Evolutionary conservation across 2,888 invertebrate species (phyloP).

Genomic region (Xestia sexstrigata): DNA sequence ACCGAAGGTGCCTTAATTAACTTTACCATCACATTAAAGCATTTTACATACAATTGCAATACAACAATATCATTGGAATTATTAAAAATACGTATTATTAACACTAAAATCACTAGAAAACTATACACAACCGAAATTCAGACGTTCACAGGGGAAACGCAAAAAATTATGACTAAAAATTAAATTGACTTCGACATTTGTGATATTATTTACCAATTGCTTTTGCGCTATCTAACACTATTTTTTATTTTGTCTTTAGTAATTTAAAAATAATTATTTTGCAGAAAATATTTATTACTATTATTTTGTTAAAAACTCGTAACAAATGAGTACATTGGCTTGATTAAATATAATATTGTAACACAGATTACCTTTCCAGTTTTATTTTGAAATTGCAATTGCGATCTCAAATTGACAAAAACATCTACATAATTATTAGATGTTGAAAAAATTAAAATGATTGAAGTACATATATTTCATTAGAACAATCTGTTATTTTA

Average conservation of each 20-base stretch:
- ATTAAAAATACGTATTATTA: conserved; percentile 66
- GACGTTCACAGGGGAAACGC: conserved; percentile 68
- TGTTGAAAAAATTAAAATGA: conserved; percentile 27
- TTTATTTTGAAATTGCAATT: conserved; percentile 8
- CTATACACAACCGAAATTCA: conserved; percentile 80
- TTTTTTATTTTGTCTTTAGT: conserved; percentile 33
- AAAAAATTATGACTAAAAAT: conserved; percentile 69
- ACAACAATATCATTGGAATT: conserved; percentile 67
- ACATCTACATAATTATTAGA: conserved; percentile 9
- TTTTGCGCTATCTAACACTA: conserved; percentile 65
- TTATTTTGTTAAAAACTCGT: conserved; percentile 4
- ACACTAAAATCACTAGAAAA: conserved; percentile 65
- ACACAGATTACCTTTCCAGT: neutral
- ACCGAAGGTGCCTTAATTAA: conserved; percentile 64
- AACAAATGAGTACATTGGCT: neutral
- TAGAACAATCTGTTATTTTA: conserved; percentile 14
- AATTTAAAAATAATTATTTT: conserved; percentile 18
- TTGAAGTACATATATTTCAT: conserved; percentile 13
- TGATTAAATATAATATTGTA: neutral
- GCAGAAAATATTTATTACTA: neutral
- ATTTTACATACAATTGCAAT: conserved; percentile 68
- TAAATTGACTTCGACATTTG: conserved; percentile 84
- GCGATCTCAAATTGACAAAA: conserved; percentile 37
- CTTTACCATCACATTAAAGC: conserved; percentile 73
- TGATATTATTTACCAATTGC: conserved; percentile 82